Evolutionary conservation across 2,888 invertebrate genomes (phyloP), one percentile per base, ranked within the genome.

Genomic region (Leptogaster cylindrica): DNA sequence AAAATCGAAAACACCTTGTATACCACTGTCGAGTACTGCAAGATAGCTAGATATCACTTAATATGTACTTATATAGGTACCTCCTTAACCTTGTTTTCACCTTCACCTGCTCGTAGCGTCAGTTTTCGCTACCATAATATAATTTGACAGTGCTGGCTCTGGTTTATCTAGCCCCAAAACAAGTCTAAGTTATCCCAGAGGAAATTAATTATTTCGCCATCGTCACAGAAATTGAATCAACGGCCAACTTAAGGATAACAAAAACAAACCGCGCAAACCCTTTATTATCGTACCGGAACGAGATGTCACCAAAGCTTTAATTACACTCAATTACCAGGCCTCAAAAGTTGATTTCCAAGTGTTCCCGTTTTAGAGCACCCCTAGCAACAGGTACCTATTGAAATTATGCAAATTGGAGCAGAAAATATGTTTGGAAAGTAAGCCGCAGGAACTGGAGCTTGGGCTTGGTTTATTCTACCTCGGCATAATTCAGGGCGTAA

Each of bases 251-350:
- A 71, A 70, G 67, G 66, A 70, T 68, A 71, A 69, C 71, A 71
- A 71, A 71, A 70, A 71, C 70, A 68, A 67, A 18, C 20, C 14
- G n/a, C 4, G 58, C 39, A 20, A 23, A 25, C 39, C 58, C 39
- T 23, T 39, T 39, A 39, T 58, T 58, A 58, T 28, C 46, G 20
- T 20, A 12, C 39, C 58, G 25, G 23, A 36, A 23, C 25, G 71
- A 68, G 66, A 69, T 70, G 71, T 70, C 72, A 71, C 71, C 67
- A 67, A 68, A 72, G 76, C 76, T 80, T 79, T 79, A 80, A 79
- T 79, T 79, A 79, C 77, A 79, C 76, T 77, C 79, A 79, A 79
- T 79, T 79, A 80, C 76, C 71, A 75, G 73, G 77, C 76, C 75
- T 75, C 76, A 72, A 70, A 70, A 14, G 10, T 12, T 69, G 70